A percentile compares a stretch with the other conserved stretches of the same genome.
phyloP scores from a whole-genome alignment of 2,113 vertebrate genomes.

The Oreocharis arfaki region DNA sequence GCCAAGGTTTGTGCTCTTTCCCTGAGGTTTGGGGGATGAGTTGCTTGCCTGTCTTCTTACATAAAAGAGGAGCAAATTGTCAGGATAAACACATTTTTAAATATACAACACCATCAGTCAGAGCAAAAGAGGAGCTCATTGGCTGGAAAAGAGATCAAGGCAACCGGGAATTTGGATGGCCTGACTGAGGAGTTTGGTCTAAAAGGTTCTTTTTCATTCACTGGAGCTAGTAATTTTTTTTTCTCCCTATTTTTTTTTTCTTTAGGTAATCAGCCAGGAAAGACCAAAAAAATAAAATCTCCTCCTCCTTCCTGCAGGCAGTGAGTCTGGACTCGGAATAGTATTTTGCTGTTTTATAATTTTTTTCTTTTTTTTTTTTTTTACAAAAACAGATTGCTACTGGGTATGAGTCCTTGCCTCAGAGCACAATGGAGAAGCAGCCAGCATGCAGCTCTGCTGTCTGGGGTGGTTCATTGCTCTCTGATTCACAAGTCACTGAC shows the following conservation, averaged over 20 bases:
- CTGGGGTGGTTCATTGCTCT: background rate
- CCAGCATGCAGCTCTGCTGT: background rate
- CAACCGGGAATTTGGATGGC: conserved; percentile 20
- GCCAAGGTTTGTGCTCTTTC: conserved; percentile 47
- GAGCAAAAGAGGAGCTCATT: background rate
- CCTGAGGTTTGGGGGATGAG: conserved; percentile 51
- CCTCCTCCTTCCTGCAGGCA: background rate
- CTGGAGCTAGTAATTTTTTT: background rate
- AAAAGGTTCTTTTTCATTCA: conserved; percentile 54
- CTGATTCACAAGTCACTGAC: background rate
- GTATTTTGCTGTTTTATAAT: background rate
- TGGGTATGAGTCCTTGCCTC: background rate
- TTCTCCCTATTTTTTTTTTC: background rate
- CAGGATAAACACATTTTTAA: conserved; percentile 63
- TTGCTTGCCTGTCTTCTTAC: conserved; percentile 50
- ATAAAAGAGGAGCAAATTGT: conserved; percentile 59
- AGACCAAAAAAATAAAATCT: background rate
- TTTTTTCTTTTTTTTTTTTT: background rate
- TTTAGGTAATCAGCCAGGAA: conserved; percentile 21
- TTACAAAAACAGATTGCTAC: background rate
- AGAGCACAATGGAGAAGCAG: background rate
- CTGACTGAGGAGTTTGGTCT: background rate
- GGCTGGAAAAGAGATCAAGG: conserved; percentile 62
- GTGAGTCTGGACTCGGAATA: background rate
- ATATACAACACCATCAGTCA: conserved; percentile 44